Conservation (phyloP, 1,140 invertebrate genomes). For the Diuraphis noxia region DNA sequence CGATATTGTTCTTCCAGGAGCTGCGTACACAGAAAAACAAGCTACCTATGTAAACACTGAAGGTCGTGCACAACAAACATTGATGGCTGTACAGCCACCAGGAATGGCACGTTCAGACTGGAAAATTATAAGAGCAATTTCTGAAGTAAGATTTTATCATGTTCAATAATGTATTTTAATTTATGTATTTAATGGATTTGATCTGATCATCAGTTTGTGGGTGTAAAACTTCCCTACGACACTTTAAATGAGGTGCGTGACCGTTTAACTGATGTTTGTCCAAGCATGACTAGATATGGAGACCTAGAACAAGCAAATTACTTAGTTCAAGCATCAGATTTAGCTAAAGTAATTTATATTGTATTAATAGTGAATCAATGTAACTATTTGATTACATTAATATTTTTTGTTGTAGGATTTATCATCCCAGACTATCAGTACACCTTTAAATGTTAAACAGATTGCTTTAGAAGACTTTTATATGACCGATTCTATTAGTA, state of each 20-base stretch:
- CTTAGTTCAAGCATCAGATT: conserved; percentile 73
- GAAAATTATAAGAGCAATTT: conserved; percentile 94
- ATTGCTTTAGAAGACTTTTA: conserved; percentile 91
- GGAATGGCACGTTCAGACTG: conserved; percentile 95
- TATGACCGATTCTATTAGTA: conserved; percentile 95
- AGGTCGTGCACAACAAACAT: conserved; percentile 92
- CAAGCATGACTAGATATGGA: conserved; percentile 84
- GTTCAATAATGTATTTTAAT: neutral
- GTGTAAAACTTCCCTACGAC: conserved; percentile 85
- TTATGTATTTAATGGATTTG: neutral
- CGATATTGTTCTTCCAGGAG: conserved; percentile 91
- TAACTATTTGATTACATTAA: neutral
- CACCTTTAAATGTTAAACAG: conserved; percentile 76
- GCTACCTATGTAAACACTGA: conserved; percentile 97
- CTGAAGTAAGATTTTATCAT: conserved; percentile 66
- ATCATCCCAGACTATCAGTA: conserved; percentile 63
- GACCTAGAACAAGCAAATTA: conserved; percentile 82
- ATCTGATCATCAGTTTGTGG: conserved; percentile 69
- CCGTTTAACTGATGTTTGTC: conserved; percentile 83
- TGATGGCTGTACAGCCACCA: conserved; percentile 88
- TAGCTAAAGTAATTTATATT: conserved; percentile 67
- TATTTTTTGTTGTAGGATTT: conserved; percentile 64
- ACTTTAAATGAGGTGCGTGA: conserved; percentile 80
- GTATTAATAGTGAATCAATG: neutral
- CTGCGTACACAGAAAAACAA: conserved; percentile 98